Conservation (phyloP, 1,140 invertebrate species). For the Zaprionus ornatus region DNA sequence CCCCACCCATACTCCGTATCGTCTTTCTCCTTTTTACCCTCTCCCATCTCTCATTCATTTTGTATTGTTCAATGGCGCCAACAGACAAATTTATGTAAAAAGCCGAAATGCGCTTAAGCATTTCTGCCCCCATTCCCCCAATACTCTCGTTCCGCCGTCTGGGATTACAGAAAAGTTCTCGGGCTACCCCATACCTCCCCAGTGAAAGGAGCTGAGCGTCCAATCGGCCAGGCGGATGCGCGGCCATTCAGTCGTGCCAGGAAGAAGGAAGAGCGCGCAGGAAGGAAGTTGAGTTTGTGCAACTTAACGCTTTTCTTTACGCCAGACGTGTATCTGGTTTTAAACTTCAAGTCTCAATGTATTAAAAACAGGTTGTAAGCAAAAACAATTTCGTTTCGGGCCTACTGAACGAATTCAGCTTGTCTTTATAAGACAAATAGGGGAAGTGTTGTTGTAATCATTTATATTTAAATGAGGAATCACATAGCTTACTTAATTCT, state of each 20-base stretch:
- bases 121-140: conserved; percentile 17
- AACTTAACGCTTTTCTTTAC: conserved; percentile 64
- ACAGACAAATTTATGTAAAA: conserved; percentile 53
- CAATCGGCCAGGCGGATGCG: conserved; percentile 18
- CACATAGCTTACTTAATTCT: not conserved
- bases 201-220: conserved; percentile 6
- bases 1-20: not conserved
- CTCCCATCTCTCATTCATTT: conserved; percentile 27
- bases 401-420: not conserved
- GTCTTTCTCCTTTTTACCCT: not conserved
- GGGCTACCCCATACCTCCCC: conserved; percentile 20
- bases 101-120: conserved; percentile 67
- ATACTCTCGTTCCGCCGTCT: conserved; percentile 15
- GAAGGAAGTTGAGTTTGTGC: conserved; percentile 77
- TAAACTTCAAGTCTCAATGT: not conserved
- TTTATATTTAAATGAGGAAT: not conserved
- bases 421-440: not conserved
- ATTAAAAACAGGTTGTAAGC: not conserved
- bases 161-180: conserved; percentile 42
- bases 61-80: conserved; percentile 68
- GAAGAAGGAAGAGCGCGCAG: conserved; percentile 40
- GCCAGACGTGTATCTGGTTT: conserved; percentile 33
- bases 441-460: not conserved
- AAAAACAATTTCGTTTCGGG: conserved; percentile 11
- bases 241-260: conserved; percentile 60